Conservation (phyloP, 1,140 invertebrate species). For the Leucophenga varia region DNA sequence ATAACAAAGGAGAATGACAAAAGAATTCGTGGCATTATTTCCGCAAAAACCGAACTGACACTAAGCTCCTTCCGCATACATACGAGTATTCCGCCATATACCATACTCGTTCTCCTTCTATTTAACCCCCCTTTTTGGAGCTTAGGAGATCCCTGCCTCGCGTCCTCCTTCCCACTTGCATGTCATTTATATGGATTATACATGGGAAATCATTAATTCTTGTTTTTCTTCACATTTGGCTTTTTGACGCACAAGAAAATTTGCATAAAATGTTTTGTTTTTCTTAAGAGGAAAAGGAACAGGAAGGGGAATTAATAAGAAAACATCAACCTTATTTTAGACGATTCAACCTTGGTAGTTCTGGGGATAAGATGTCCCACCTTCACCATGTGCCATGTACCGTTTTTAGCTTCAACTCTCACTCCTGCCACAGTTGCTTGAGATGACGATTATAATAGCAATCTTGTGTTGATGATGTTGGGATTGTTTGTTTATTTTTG, state of each 20-base stretch:
- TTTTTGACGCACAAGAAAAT: slow-evolving; percentile 30
- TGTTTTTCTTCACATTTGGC: slow-evolving; percentile 42
- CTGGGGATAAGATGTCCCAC: no score
- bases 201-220: slow-evolving; percentile 47
- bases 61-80: slow-evolving; percentile 17
- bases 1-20: slow-evolving; percentile 22
- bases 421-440: no score
- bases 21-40: slow-evolving; percentile 23
- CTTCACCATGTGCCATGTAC: no score
- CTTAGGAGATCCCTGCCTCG: neutral
- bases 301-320: slow-evolving; percentile 44
- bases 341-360: no score
- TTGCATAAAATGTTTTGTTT: slow-evolving; percentile 42
- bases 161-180: slow-evolving; percentile 13
- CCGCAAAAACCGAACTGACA: slow-evolving; percentile 26
- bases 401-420: no score
- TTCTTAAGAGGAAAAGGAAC: slow-evolving; percentile 7
- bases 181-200: slow-evolving; percentile 48
- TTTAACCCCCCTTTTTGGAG: slow-evolving; percentile 6
- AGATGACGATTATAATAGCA: no score
- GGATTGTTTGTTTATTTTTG: no score
- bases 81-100: slow-evolving; percentile 13
- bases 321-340: slow-evolving; percentile 11
- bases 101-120: neutral
- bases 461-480: no score